Percentiles rank a stretch among this genome's conserved stretches.
Conservation (phyloP, 1,140 invertebrate species). For the Homalodisca vitripennis region DNA sequence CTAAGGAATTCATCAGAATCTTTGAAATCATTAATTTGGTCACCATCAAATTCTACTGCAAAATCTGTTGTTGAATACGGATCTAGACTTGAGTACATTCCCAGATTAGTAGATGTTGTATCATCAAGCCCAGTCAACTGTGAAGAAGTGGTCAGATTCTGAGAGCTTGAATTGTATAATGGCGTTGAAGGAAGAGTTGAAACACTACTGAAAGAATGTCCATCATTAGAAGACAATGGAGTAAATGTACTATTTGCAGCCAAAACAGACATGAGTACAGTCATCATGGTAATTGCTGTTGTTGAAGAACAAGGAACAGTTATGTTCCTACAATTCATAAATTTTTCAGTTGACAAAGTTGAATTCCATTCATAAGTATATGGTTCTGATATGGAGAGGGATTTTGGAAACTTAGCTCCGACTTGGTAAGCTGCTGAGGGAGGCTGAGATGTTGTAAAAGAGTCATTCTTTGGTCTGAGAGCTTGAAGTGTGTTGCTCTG, state of each 20-base stretch:
- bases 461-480: not conserved
- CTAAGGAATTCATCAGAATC: too few relatives aligned
- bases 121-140: too few relatives aligned
- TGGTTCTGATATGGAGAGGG: not conserved
- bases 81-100: too few relatives aligned
- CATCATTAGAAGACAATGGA: not conserved
- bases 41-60: too few relatives aligned
- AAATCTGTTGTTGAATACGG: too few relatives aligned
- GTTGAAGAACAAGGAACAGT: conserved; percentile 4
- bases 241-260: conserved; percentile 5
- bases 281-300: not conserved
- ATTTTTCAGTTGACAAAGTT: not conserved
- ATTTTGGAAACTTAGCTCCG: not conserved
- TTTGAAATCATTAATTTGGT: too few relatives aligned
- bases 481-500: not conserved
- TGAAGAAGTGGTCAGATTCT: too few relatives aligned
- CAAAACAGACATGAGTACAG: not conserved
- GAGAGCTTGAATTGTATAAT: not conserved
- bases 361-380: not conserved
- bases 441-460: not conserved
- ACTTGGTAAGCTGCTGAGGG: not conserved
- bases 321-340: not conserved
- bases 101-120: too few relatives aligned
- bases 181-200: not conserved
- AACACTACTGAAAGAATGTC: not conserved